phyloP scores from a whole-genome alignment of 1,140 invertebrate genomes.

The Trichomalopsis sarcophagae region DNA sequence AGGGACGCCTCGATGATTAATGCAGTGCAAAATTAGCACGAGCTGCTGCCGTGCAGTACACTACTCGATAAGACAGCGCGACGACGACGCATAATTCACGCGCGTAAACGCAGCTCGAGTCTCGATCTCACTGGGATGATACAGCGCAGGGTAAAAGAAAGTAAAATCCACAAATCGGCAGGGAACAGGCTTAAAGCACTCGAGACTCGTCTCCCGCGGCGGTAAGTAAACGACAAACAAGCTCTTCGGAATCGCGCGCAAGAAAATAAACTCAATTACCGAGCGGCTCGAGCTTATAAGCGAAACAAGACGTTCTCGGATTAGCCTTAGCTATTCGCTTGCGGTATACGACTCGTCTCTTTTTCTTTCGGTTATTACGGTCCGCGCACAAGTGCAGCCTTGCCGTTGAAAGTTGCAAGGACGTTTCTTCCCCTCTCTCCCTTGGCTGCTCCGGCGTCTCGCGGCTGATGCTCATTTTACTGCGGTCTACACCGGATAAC shows the following conservation, averaged over 20 bases:
- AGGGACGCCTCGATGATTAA: background rate
- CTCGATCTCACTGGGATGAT: too few species aligned
- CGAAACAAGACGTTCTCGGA: conserved; percentile 26
- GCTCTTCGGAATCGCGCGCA: background rate
- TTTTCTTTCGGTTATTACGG: conserved; percentile 53
- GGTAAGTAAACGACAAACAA: background rate
- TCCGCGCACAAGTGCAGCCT: conserved; percentile 52
- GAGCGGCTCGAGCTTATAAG: background rate
- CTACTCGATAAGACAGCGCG: background rate
- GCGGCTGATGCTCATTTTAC: conserved; percentile 1
- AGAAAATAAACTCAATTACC: background rate
- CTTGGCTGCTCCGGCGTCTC: background rate
- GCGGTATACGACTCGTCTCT: background rate
- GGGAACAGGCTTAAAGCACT: too few species aligned
- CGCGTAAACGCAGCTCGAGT: too few species aligned
- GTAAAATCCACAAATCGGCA: background rate
- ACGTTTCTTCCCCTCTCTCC: conserved; percentile 53
- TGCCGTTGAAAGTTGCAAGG: conserved; percentile 64
- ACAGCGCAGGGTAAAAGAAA: background rate
- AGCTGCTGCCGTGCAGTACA: background rate
- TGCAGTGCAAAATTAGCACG: background rate
- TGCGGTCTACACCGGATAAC: background rate
- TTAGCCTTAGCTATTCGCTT: background rate
- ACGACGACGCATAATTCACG: background rate
- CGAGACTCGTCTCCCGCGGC: too few species aligned